Conservation (phyloP, 2,797 vertebrate genomes). For the Smutsia temminckii region DNA sequence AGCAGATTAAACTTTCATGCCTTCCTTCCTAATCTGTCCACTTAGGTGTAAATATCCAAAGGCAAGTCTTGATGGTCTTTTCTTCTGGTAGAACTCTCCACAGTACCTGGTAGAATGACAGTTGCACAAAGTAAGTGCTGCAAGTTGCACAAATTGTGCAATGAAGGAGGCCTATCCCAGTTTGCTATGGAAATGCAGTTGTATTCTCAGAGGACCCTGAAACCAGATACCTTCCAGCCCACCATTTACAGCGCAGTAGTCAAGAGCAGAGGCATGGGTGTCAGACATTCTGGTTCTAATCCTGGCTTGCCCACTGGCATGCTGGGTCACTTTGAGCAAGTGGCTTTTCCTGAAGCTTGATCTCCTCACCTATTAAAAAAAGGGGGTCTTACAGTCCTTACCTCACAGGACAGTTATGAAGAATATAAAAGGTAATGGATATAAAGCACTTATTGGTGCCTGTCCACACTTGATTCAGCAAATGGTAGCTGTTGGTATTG, state of each 20-base stretch:
- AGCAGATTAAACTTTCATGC: not conserved
- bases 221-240: not conserved
- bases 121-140: not conserved
- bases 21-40: not conserved
- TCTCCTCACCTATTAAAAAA: not conserved
- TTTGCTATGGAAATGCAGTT: not conserved
- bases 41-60: conserved; percentile 1
- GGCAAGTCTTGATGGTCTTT: not conserved
- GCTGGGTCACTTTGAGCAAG: not conserved
- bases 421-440: not conserved
- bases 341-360: not conserved
- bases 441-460: not conserved
- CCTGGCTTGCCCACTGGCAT: not conserved
- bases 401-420: not conserved
- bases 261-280: not conserved
- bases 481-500: not conserved
- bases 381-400: not conserved
- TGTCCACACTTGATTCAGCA: not conserved
- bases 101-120: not conserved
- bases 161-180: not conserved
- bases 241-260: not conserved
- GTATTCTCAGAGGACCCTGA: conserved; percentile 5
- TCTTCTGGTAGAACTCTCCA: not conserved
- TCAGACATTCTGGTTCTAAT: not conserved
- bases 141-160: not conserved